Evolutionary conservation across 2,888 invertebrate genomes (phyloP), one percentile per base, ranked within the genome.

Genomic region (Amorpha juglandis): DNA sequence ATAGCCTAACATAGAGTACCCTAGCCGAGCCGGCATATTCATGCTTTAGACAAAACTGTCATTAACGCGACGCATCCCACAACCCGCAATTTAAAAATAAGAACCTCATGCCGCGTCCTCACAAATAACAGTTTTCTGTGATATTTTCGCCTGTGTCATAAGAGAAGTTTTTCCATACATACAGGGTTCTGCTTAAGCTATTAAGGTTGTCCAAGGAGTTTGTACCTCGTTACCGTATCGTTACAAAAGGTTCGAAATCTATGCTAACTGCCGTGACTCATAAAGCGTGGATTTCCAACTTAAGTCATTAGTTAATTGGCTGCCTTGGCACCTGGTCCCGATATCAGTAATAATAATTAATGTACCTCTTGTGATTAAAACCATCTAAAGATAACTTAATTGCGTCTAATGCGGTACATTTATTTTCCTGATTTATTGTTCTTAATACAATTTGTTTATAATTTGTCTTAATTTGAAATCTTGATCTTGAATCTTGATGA

Each of bases 231-330:
- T 58, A 42, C 6, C 38, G 38, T 58, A 58, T 42, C 19, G 42
- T 16, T 62, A 33, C 50, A 62, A 62, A 62, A 42, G 52, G n/a
- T 7, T 19, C 51, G 3, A 65, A 62, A 65, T 62, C 42, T 19
- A 42, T 47, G 65, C 21, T 51, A 65, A 65, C 51, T 62, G 42
- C 62, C 21, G 42, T 65, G 65, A 65, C 19, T 65, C 65, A 65
- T 62, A 62, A 48, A 45, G 53, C 21, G 64, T 64, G 27, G 62
- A 35, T 62, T 65, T 38, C 62, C 50, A 51, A 62, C 51, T 45
- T 65, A 62, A 65, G 62, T 65, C 65, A 65, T 65, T 65, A 65
- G 65, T 51, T 65, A 65, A 65, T 65, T 62, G 47, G 64, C 16
- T 27, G n/a, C 58, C n/a, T 27, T 62, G 51, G 48, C 12, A 62